Evolutionary conservation across 53 echinoderm and acorn worm species (phyloP).

Genomic region (Luidia sarsii): DNA sequence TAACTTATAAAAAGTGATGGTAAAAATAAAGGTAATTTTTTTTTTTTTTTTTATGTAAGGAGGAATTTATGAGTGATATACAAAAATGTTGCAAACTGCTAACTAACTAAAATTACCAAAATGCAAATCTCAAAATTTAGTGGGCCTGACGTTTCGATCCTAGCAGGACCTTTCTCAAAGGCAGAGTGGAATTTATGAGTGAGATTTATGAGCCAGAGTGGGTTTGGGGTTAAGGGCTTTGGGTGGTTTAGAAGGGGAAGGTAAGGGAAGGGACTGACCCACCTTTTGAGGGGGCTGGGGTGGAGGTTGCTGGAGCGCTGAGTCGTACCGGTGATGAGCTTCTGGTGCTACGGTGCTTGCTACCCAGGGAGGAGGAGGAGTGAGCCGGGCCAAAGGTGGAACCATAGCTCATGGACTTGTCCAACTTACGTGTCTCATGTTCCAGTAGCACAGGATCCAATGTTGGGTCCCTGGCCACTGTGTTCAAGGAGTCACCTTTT

Average conservation of each 20-base stretch:
- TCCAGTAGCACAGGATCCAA: conserved; percentile 92
- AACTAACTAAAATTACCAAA: no score
- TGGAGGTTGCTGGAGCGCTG: conserved; percentile 77
- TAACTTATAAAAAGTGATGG: no score
- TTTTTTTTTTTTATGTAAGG: background rate
- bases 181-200: background rate
- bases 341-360: conserved; percentile 73
- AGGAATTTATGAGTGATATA: background rate
- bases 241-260: background rate
- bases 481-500: conserved; percentile 93
- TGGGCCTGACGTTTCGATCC: no score
- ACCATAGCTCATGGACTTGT: conserved; percentile 90
- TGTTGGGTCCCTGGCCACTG: conserved; percentile 87
- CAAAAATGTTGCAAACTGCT: no score
- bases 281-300: conserved; percentile 78
- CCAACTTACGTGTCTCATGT: conserved; percentile 94
- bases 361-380: conserved; percentile 62
- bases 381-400: conserved; percentile 56
- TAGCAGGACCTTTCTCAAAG: no score
- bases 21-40: background rate
- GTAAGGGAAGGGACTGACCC: background rate
- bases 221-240: background rate
- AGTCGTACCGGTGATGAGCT: conserved; percentile 85
- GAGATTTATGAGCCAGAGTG: background rate
- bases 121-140: no score